A percentile compares a stretch with the other conserved stretches of the same genome.
Conservation (phyloP, 2,888 invertebrate species). For the Callyntrura sp. region DNA sequence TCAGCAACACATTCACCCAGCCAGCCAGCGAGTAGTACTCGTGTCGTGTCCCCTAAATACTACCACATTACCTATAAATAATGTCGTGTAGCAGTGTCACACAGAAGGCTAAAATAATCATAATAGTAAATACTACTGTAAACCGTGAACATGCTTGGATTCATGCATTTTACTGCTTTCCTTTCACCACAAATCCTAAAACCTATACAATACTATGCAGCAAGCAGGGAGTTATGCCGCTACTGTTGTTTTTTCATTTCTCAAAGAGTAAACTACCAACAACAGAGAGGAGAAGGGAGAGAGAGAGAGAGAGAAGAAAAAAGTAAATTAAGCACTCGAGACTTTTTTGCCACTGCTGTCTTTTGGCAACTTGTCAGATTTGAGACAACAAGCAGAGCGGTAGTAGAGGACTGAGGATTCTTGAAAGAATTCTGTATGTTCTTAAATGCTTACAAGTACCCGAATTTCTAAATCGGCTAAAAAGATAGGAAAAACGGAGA, state of each 20-base stretch:
- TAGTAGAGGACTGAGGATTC: constrained; percentile 24
- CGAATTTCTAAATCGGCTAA: constrained; percentile 52
- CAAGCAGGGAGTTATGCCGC: not conserved
- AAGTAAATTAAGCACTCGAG: constrained; percentile 46
- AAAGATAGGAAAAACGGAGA: constrained; percentile 16
- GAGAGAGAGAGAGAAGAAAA: too few relatives aligned
- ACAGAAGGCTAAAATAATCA: constrained; percentile 27
- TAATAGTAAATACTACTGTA: not conserved
- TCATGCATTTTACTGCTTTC: constrained; percentile 23
- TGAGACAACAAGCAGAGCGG: not conserved
- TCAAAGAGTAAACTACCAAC: not conserved
- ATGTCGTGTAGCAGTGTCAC: constrained; percentile 14
- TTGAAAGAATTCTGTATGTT: constrained; percentile 43
- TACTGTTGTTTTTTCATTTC: constrained; percentile 29
- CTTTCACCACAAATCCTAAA: too few relatives aligned
- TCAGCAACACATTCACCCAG: not conserved
- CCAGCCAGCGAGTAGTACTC: not conserved
- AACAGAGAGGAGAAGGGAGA: not conserved
- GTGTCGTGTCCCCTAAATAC: not conserved
- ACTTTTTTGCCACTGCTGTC: constrained; percentile 39
- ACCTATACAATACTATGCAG: too few relatives aligned
- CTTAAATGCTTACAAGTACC: constrained; percentile 47
- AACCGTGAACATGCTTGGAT: constrained; percentile 22
- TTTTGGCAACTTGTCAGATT: constrained; percentile 69
- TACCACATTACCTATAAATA: constrained; percentile 43